These are phyloP conservation scores for Melanaphis sacchari DNA, from an alignment of 1,140 invertebrate species.

Conservation along the genomic window DNA sequence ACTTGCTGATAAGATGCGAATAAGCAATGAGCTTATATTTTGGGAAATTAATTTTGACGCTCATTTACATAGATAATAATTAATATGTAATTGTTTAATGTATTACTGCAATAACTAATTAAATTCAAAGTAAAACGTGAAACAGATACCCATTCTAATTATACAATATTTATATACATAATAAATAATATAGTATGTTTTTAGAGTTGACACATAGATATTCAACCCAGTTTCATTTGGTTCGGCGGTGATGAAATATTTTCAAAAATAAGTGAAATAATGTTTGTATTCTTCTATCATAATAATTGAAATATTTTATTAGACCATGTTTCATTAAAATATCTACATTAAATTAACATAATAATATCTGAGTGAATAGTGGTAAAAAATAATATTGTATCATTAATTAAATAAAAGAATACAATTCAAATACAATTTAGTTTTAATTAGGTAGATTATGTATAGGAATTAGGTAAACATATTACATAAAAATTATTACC, in stretches of 20 bases:
- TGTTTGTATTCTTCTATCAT: neutral
- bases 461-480: neutral
- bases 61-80: neutral
- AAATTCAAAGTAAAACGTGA: neutral
- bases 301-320: neutral
- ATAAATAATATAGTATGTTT: neutral
- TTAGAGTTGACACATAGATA: neutral
- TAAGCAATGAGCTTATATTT: neutral
- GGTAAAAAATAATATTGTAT: neutral
- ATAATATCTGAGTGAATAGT: neutral
- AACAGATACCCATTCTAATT: neutral
- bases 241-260: conserved; percentile 4
- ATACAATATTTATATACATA: too few relatives aligned
- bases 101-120: neutral
- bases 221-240: conserved; percentile 3
- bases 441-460: neutral
- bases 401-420: neutral
- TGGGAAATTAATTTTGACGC: neutral
- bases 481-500: neutral
- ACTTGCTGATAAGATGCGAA: neutral
- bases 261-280: neutral
- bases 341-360: neutral
- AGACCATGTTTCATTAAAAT: neutral
- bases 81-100: neutral
- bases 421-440: neutral